Base-by-base conservation (phyloP, 2,113 vertebrate genomes). In the Gopherus evgoodei region DNA sequence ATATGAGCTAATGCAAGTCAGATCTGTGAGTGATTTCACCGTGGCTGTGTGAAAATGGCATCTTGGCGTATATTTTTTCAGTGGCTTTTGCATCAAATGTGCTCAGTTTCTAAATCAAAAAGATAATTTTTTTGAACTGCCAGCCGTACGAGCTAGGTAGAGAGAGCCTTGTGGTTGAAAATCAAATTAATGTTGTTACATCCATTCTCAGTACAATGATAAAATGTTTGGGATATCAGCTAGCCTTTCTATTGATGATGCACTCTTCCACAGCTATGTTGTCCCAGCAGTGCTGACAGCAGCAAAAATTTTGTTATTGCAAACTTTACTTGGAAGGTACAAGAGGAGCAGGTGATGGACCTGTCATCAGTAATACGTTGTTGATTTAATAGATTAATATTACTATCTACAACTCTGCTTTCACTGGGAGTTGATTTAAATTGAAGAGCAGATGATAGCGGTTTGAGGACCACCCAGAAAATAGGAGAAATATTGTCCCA, bases 1-100 rank as follows among this genome's bases (percentile, higher is more conserved):
- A 97, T 89, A 79, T 82, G 83, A 93, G 65, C 90, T 97, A 92
- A 97, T 91, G 88, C 38, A 86, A 97, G 92, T 88, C 95, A 95
- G 93, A 83, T 49, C 89, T 93, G 81, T 0, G 2, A 95, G 78
- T 93, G 85, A 93, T 92, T 72, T 90, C 81, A 57, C 81, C 69
- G 87, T n/a, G 84, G 31, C 87, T 92, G n/a, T 27, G 5, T 84
- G 72, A 91, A 88, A 75, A 79, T 6, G 81, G 8, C 53, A 81
- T 27, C 17, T 72, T 90, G 35, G 86, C 31, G 50, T 49, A 82
- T 47, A 12, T 96, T 62, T 92, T 44, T 76, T 92, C 42, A 38
- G n/a, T 83, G 47, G 44, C 69, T 92, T 2, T 69, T 10, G 6
- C 50, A 57, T 2, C 27, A 24, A 75, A 42, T 92, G 86, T 93